phyloP scores from a whole-genome alignment of 1,140 invertebrate genomes.

The Augochlora pura region DNA sequence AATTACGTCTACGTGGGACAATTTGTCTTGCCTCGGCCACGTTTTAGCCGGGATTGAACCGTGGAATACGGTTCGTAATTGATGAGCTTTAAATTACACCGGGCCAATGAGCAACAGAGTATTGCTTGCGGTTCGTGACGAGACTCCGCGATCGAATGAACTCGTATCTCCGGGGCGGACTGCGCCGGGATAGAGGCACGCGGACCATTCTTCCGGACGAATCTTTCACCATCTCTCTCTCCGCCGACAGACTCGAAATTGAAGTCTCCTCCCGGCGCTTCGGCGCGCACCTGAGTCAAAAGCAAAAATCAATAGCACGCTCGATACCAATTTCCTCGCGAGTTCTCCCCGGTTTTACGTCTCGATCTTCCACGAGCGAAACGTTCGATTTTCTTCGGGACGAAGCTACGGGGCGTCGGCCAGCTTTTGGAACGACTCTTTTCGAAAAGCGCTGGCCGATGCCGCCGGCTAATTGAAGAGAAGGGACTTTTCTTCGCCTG shows the following conservation, averaged over 20 bases:
- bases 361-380: too few relatives aligned
- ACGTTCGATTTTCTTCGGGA: too few relatives aligned
- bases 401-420: too few relatives aligned
- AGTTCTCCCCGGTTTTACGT: too few relatives aligned
- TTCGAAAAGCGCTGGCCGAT: too few relatives aligned
- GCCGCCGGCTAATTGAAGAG: too few relatives aligned
- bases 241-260: conserved; percentile 8
- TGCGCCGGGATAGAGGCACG: neutral
- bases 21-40: conserved; percentile 16
- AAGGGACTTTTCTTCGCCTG: too few relatives aligned
- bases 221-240: too few relatives aligned
- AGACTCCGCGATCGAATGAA: neutral
- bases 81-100: conserved; percentile 11
- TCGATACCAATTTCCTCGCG: too few relatives aligned
- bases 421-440: too few relatives aligned
- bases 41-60: neutral
- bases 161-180: neutral
- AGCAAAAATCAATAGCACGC: conserved; percentile 2
- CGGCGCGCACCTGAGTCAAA: conserved; percentile 2
- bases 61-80: conserved; percentile 10
- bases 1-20: conserved; percentile 27
- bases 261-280: neutral
- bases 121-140: neutral
- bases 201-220: neutral
- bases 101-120: conserved; percentile 6